Base-by-base conservation (phyloP, 2,113 vertebrate genomes). In the Caranx melampygus region DNA sequence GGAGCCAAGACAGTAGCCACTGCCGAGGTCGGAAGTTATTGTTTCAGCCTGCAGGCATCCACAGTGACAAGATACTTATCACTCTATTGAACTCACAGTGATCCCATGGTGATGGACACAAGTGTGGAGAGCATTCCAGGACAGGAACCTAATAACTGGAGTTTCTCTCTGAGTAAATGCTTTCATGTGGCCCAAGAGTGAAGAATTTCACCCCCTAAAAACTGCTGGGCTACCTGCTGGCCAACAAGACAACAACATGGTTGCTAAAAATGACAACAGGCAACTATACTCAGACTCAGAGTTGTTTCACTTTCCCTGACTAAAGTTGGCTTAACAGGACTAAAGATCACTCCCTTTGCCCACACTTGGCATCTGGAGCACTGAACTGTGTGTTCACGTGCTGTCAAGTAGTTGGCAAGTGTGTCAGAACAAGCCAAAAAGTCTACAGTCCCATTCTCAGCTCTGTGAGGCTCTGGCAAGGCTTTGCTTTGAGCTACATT, bases 1-100 rank as follows among this genome's bases (percentile, higher is more conserved):
- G 91, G 83, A 85, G 88, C 83, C 90, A 82, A 72, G 78, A 71
- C 77, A 82, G 90, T 57, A 82, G 87, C 79, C 82, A 68, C 75
- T 64, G 78, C 81, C 63, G 52, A 79, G 58, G 69, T 87, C 79
- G 84, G 94, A 95, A 91, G 91, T 93, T 90, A 92, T 93, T 94
- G 91, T 93, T 92, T 92, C 73, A 87, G 78, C 70, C 21, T 79
- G 35, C 33, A 62, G 63, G 74, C 86, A 26, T 89, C 80, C 76
- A 71, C 51, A 13, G 52, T 74, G 88, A 82, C 76, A 75, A 66
- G 72, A 93, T 68, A 87, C 57, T 16, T 42, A 81, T 67, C 76
- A 26, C 59, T 69, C 42, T 59, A 26, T 62, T 86, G 62, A 81
- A 84, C 70, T 75, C 72, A 54, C 3, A 71, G 70, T 78, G 68